These are phyloP conservation scores for Macquaria australasica DNA, from an alignment of 2,113 vertebrate species.

Conservation along the genomic window DNA sequence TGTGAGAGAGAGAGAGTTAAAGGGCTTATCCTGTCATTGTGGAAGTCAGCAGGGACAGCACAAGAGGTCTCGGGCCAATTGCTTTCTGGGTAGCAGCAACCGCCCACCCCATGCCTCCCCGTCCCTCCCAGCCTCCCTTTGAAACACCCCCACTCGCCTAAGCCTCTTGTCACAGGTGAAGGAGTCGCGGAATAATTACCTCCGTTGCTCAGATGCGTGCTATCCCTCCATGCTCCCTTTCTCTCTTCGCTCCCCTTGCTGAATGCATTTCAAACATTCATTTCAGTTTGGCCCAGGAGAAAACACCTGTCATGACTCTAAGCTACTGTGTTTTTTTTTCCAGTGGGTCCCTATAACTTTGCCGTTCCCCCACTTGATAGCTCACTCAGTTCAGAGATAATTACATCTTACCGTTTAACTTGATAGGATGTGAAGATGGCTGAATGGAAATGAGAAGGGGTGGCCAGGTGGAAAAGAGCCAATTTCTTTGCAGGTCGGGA, in stretches of 20 bases:
- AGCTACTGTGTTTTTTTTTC: constrained; percentile 38
- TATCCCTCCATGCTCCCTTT: constrained; percentile 17
- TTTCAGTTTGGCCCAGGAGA: constrained; percentile 74
- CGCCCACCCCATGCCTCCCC: constrained; percentile 17
- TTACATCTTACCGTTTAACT: constrained; percentile 75
- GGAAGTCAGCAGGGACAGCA: constrained; percentile 47
- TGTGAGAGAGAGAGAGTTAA: constrained; percentile 20
- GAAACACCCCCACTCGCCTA: constrained; percentile 61
- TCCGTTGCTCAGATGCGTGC: constrained; percentile 61
- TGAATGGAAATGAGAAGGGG: constrained; percentile 72
- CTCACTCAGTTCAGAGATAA: constrained; percentile 71
- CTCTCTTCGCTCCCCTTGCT: constrained; percentile 31
- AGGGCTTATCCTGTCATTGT: constrained; percentile 53
- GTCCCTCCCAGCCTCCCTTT: constrained; percentile 40
- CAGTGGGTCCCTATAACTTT: constrained; percentile 44
- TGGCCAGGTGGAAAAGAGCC: constrained; percentile 72
- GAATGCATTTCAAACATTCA: constrained; percentile 78
- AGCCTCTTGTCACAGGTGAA: constrained; percentile 84
- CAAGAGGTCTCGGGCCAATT: constrained; percentile 70
- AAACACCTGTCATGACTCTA: constrained; percentile 74
- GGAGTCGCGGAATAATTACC: constrained; percentile 82
- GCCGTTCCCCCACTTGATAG: constrained; percentile 55
- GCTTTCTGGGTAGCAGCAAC: constrained; percentile 61
- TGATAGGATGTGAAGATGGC: constrained; percentile 76
- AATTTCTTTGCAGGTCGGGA: constrained; percentile 55